Conservation (phyloP, 1,140 invertebrate genomes). For the Heliconius nattereri region DNA sequence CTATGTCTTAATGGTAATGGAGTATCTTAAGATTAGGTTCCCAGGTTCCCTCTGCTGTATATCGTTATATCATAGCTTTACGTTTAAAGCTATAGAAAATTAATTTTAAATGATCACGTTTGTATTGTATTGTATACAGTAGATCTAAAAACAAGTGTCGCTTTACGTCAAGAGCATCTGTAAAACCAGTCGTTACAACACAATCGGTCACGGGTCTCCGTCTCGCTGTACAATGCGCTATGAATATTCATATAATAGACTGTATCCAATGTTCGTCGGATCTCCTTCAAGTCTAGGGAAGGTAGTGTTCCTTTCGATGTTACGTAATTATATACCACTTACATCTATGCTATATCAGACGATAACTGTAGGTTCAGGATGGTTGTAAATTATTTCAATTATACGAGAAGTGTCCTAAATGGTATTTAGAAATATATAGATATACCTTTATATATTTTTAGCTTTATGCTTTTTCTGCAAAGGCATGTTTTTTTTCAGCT, state of each 20-base stretch:
- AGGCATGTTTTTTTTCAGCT: no score
- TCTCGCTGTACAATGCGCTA: constrained; percentile 43
- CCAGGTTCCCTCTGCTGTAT: no score
- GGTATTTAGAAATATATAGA: neutral
- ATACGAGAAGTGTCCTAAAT: neutral
- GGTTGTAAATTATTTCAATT: neutral
- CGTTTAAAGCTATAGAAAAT: no score
- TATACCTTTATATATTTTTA: no score
- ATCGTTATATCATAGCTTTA: no score
- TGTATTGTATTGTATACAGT: neutral
- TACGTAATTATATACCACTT: neutral
- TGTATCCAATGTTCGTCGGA: neutral
- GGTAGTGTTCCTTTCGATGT: neutral
- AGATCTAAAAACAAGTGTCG: constrained; percentile 4
- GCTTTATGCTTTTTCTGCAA: no score
- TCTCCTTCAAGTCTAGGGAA: neutral
- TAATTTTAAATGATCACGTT: neutral
- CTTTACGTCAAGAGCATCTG: neutral
- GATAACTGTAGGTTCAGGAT: neutral
- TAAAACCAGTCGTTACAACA: constrained; percentile 13
- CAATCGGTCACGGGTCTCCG: constrained; percentile 37
- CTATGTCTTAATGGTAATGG: no score
- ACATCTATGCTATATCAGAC: neutral
- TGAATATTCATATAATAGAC: constrained; percentile 46
- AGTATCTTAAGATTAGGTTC: no score